Evolutionary conservation across 2,888 invertebrate genomes (phyloP), one percentile per base, ranked within the genome.

Genomic region (Notodonta dromedarius): DNA sequence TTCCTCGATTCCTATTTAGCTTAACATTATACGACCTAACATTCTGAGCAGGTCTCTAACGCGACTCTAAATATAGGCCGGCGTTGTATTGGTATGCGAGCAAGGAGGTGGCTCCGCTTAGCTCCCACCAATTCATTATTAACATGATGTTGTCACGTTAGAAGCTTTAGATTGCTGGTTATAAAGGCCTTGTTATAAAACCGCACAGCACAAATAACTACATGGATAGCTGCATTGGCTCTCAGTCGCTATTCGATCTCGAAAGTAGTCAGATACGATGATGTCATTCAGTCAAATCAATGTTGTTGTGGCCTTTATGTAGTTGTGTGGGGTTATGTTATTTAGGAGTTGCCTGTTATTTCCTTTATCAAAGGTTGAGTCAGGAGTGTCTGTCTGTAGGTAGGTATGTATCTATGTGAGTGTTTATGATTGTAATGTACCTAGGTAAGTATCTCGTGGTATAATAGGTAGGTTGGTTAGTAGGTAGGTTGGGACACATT

Each of bases 31-130:
- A 65, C 69, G 65, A 80, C 67, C 74, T 82, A 73, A 77, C 76
- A 84, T 84, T 74, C 79, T 70, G 69, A 72, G 75, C 79, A 78
- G 74, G 80, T 76, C 78, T 80, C 72, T 70, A 79, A 80, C 81
- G 77, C 78, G 70, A 59, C 62, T 82, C 88, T 89, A 89, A 87
- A 88, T 86, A 88, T 89, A 89, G 87, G 70, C 70, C 66, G 75
- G 69, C 67, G 75, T 67, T 67, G 71, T 73, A 78, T 85, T 78
- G 80, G 87, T 85, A 88, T 87, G 88, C 84, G 80, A 69, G 75
- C 67, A 65, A 69, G 72, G 70, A 67, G 67, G 73, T 60, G 65
- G 32, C 52, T 65, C 60, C 67, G 56, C 51, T 35, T 53, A 55
- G 62, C 69, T 64, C 67, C 61, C 63, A 71, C 66, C 58, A 67